Percentiles rank a stretch among this genome's conserved stretches.
Conservation (phyloP, 2,888 invertebrate species). For the Hesperia comma region DNA sequence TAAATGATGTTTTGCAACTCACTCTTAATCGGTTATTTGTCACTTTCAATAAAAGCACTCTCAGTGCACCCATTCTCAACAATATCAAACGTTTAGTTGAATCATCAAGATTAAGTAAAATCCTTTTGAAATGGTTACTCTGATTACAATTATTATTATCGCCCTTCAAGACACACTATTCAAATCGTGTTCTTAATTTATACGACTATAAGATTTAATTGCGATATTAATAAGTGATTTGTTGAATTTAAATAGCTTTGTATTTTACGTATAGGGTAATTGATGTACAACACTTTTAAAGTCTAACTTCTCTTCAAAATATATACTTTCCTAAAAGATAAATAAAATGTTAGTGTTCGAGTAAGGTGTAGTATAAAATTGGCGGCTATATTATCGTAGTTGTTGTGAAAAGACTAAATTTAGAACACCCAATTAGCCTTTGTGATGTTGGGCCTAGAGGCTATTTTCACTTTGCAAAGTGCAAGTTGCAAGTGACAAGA, state of each 20-base stretch:
- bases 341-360: constrained; percentile 2
- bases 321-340: constrained; percentile 10
- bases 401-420: constrained; percentile 2
- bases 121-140: neutral
- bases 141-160: neutral
- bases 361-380: constrained; percentile 15
- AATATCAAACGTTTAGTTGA: no score
- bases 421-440: neutral
- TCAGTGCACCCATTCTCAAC: no score
- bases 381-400: constrained; percentile 1
- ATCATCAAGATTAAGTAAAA: neutral
- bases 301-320: constrained; percentile 26
- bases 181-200: neutral
- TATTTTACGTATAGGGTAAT: constrained; percentile 24
- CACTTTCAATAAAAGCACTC: no score
- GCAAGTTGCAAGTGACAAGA: neutral
- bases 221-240: constrained; percentile 17
- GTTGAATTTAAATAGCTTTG: constrained; percentile 31
- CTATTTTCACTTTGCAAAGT: neutral
- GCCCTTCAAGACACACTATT: neutral
- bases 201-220: neutral
- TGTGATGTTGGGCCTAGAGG: no score
- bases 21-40: no score
- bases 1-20: no score
- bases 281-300: constrained; percentile 23